Conservation (phyloP, 2,888 invertebrate genomes). For the Ennomos erosarius region DNA sequence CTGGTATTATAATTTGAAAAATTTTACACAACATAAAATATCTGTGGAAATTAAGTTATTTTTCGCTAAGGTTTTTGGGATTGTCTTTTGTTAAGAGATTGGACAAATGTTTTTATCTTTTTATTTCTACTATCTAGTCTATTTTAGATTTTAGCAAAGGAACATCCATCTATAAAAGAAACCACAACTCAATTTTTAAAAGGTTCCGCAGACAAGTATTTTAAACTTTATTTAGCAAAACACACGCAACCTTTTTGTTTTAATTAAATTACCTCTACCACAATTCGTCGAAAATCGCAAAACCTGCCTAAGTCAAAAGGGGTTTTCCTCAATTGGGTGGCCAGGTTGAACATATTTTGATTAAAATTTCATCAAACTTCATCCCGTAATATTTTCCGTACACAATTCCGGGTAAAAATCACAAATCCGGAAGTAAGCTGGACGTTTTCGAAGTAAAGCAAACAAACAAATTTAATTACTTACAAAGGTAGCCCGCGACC, state of each 20-base stretch:
- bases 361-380: conserved; percentile 66
- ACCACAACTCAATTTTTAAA: too few species aligned
- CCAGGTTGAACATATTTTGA: conserved; percentile 55
- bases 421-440: conserved; percentile 52
- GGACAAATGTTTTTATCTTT: too few species aligned
- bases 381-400: conserved; percentile 56
- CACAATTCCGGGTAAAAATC: conserved; percentile 60
- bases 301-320: conserved; percentile 44
- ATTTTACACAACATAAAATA: conserved; percentile 26
- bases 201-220: neutral
- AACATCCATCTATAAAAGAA: too few species aligned
- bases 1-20: conserved; percentile 34
- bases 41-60: conserved; percentile 18
- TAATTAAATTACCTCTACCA: conserved; percentile 28
- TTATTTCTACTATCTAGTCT: too few species aligned
- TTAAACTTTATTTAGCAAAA: conserved; percentile 13
- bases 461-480: conserved; percentile 67
- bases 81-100: too few species aligned
- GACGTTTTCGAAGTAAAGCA: conserved; percentile 43
- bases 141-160: too few species aligned
- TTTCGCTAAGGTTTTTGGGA: too few species aligned
- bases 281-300: conserved; percentile 22
- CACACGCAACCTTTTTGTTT: conserved; percentile 24
- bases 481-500: conserved; percentile 34
- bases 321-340: conserved; percentile 41